Base-by-base conservation (phyloP, 2,888 invertebrate species). In the Scaptomyza tumidula region DNA sequence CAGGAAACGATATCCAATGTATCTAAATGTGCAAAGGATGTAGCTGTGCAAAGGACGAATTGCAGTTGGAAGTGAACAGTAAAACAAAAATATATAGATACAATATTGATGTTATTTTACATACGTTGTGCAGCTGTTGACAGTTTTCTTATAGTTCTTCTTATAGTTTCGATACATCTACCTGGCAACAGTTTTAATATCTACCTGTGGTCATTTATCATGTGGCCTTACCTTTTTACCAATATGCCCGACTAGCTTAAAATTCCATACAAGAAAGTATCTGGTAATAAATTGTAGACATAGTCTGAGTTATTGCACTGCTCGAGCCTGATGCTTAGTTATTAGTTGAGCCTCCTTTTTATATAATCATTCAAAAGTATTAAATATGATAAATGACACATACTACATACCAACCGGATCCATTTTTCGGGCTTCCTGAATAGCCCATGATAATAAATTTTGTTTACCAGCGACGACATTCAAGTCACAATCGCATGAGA, bases 281-380 rank as follows among this genome's bases (percentile, higher is more conserved):
- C 58, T 69, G 16, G 19, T 29, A 48, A 65, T 80, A 62, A 82
- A 79, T 80, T 72, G 75, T 80, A 64, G 27, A 78, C 75, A 67
- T 64, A 49, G 67, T 35, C 35, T 65, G 60, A 75, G 63, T 74
- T 80, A 81, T 74, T 69, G 75, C 68, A 27, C 57, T 62, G 69
- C 67, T 61, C 66, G 63, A 63, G 73, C 58, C 48, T 62, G 63
- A 70, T 82, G 71, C 80, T 71, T 76, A 82, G 75, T 78, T 81
- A 82, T 82, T 81, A 80, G 77, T 75, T 56, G 54, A 50, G 57
- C 62, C 57, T 59, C 63, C 75, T 75, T 73, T 75, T 71, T 75
- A 72, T 75, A 84, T 81, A 82, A 82, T 82, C 82, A 82, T 78
- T 82, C 82, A 79, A 66, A 80, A 67, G 78, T 79, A 82, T 82